Conservation (phyloP, 1,140 invertebrate genomes). For the Liolophura sinensis region DNA sequence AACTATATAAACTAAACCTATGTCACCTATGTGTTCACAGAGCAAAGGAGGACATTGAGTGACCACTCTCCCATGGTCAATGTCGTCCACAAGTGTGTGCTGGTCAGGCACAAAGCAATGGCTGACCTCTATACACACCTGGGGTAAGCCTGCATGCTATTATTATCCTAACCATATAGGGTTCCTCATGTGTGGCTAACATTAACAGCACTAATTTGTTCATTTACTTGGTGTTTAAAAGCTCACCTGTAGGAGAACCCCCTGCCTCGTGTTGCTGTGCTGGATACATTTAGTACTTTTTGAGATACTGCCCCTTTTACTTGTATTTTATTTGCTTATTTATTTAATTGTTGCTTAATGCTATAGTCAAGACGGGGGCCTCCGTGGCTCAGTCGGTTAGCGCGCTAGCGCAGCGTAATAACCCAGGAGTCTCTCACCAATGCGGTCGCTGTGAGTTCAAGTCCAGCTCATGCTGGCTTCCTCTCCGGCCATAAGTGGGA, state of each 20-base stretch:
- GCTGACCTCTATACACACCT: conserved; percentile 17
- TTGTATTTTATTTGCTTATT: no score
- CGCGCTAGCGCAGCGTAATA: no score
- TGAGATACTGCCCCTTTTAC: no score
- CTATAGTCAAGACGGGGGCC: no score
- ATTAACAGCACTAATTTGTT: neutral
- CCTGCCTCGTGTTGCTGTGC: neutral
- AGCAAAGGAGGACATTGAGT: conserved; percentile 12
- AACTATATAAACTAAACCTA: neutral
- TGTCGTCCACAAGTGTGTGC: conserved; percentile 10
- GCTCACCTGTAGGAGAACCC: neutral
- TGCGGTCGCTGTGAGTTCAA: no score
- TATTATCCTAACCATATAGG: neutral
- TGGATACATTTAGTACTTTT: neutral
- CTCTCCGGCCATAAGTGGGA: no score
- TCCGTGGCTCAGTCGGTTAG: no score
- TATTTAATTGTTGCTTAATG: no score
- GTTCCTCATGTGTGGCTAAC: neutral
- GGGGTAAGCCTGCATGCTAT: conserved; percentile 3
- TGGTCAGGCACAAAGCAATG: conserved; percentile 14
- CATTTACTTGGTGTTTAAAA: neutral
- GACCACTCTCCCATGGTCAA: conserved; percentile 21
- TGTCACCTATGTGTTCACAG: conserved; percentile 8
- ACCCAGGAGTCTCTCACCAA: no score
- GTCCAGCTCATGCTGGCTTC: no score